phyloP scores from a whole-genome alignment of 2,113 vertebrate species.

The Ophthalmolycus amberensis region DNA sequence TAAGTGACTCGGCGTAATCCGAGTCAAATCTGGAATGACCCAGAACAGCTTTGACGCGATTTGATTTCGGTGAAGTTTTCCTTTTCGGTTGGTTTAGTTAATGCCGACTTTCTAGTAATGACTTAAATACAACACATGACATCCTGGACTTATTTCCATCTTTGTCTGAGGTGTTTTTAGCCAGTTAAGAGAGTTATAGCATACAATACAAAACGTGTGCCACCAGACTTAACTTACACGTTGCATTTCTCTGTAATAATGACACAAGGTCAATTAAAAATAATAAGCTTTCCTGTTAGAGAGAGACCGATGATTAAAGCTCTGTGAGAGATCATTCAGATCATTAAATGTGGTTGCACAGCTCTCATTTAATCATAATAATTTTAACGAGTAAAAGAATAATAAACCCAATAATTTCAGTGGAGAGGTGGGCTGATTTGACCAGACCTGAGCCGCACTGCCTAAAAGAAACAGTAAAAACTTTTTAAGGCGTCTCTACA shows the following conservation, averaged over 20 bases:
- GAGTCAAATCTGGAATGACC: background rate
- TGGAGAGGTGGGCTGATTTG: background rate
- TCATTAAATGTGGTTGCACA: conserved; percentile 17
- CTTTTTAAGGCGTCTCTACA: conserved; percentile 1
- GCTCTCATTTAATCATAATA: conserved; percentile 11
- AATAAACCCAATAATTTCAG: background rate
- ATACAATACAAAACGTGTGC: background rate
- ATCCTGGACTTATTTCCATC: background rate
- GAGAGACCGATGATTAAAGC: background rate
- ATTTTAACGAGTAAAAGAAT: conserved; percentile 21
- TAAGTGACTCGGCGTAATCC: background rate
- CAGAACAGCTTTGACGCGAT: background rate
- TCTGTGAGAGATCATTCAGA: conserved; percentile 4
- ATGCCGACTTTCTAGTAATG: background rate
- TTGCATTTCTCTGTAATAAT: background rate
- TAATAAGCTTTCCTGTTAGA: background rate
- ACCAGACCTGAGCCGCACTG: conserved; percentile 15
- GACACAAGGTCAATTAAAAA: background rate
- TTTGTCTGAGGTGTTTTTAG: background rate
- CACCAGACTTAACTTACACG: background rate
- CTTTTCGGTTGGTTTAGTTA: background rate
- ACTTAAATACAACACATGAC: background rate
- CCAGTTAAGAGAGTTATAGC: background rate
- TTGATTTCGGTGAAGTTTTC: background rate
- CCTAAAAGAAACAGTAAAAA: background rate